Evolutionary conservation across 2,888 invertebrate species (phyloP).

Genomic region (Trissolcus brochymenae): DNA sequence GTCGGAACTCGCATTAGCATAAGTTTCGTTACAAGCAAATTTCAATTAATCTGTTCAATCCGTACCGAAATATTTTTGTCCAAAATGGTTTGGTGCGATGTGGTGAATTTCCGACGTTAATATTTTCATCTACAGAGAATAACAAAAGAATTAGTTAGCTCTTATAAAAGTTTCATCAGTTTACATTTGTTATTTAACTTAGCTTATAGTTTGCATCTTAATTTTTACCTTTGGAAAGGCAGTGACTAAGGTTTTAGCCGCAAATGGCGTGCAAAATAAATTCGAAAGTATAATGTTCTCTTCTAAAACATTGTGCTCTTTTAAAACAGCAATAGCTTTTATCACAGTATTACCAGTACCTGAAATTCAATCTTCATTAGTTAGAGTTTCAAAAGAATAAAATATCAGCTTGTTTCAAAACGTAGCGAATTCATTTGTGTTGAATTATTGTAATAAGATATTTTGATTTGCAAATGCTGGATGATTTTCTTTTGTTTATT

Average conservation of each 20-base stretch:
- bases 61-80: slow-evolving; percentile 98
- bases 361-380: slow-evolving; percentile 63
- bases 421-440: too few relatives aligned
- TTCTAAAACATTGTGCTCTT: slow-evolving; percentile 95
- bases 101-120: slow-evolving; percentile 96
- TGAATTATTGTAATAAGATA: too few relatives aligned
- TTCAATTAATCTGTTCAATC: slow-evolving; percentile 80
- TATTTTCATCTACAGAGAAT: slow-evolving; percentile 86
- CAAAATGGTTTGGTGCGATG: slow-evolving; percentile 98
- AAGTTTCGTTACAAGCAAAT: slow-evolving; percentile 26
- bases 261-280: slow-evolving; percentile 96
- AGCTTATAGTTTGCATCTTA: not conserved
- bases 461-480: too few relatives aligned
- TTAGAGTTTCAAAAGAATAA: too few relatives aligned
- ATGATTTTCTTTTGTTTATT: not conserved
- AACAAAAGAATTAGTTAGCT: slow-evolving; percentile 5
- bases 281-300: slow-evolving; percentile 97
- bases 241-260: slow-evolving; percentile 88
- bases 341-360: slow-evolving; percentile 96
- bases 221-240: slow-evolving; percentile 84
- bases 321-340: slow-evolving; percentile 94
- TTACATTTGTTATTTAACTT: not conserved
- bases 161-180: not conserved
- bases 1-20: slow-evolving; percentile 15
- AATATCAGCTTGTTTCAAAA: too few relatives aligned